Conservation (phyloP, 2,113 vertebrate species). For the Syrrhaptes paradoxus region DNA sequence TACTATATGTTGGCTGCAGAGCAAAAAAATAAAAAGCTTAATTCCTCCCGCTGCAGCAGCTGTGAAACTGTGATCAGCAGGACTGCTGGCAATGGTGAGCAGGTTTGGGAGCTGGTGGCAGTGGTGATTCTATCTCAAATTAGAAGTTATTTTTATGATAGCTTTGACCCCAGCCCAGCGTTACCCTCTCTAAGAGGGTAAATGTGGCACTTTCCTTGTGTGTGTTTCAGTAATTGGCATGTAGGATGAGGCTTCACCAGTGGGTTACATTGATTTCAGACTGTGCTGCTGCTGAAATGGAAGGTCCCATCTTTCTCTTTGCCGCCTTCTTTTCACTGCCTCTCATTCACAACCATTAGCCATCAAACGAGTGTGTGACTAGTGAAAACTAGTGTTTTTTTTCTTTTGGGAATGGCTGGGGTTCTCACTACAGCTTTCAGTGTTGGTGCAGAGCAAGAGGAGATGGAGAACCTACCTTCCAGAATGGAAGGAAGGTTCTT, state of each 20-base stretch:
- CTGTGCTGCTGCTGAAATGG: background rate
- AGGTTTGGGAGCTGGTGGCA: background rate
- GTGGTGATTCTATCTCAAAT: background rate
- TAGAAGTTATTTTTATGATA: background rate
- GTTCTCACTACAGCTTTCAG: background rate
- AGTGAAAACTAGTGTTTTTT: background rate
- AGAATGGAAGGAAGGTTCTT: background rate
- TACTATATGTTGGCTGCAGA: background rate
- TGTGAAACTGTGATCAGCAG: background rate
- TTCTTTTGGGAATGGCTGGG: rapidly evolving
- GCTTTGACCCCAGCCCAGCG: background rate
- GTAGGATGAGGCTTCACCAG: background rate
- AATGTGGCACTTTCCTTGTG: background rate
- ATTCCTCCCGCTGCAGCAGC: background rate
- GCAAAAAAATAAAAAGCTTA: background rate
- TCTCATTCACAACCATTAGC: background rate
- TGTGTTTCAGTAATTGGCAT: background rate
- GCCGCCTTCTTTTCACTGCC: background rate
- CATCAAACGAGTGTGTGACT: background rate
- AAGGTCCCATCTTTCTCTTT: background rate
- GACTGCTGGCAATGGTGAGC: background rate
- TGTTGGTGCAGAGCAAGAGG: background rate
- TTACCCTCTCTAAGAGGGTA: background rate
- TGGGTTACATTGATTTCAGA: background rate
- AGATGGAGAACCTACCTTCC: background rate